Evolutionary conservation across 2,888 invertebrate species (phyloP).

Genomic region (Pyrochroa serraticornis): DNA sequence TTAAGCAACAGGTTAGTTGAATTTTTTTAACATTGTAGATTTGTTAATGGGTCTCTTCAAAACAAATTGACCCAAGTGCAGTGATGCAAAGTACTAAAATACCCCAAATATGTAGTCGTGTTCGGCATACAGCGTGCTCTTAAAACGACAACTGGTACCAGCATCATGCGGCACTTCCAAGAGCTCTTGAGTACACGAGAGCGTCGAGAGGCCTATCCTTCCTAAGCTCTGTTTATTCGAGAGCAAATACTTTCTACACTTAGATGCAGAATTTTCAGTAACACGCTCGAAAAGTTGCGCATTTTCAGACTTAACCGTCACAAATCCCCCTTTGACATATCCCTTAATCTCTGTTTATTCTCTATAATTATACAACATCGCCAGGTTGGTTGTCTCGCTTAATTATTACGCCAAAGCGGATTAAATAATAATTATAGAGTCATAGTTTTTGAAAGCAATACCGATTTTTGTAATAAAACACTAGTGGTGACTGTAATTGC

Average conservation of each 20-base stretch:
- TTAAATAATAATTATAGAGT: too few species aligned
- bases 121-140: constrained; percentile 25
- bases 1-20: constrained; percentile 7
- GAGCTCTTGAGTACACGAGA: constrained; percentile 44
- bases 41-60: constrained; percentile 10
- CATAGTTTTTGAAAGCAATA: background rate
- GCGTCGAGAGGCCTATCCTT: constrained; percentile 44
- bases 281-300: constrained; percentile 10
- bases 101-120: constrained; percentile 15
- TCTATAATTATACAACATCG: constrained; percentile 3
- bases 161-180: constrained; percentile 43
- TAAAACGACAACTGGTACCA: constrained; percentile 35
- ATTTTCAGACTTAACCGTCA: background rate
- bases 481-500: constrained; percentile 12
- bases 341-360: constrained; percentile 6
- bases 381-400: too few species aligned
- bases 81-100: constrained; percentile 13
- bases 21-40: constrained; percentile 16
- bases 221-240: constrained; percentile 49
- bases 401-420: too few species aligned
- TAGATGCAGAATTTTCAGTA: constrained; percentile 30
- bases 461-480: constrained; percentile 12
- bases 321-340: background rate
- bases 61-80: constrained; percentile 19
- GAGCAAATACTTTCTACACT: constrained; percentile 40